A percentile compares a stretch with the other conserved stretches of the same genome.
phyloP scores from a whole-genome alignment of 2,113 vertebrate genomes.

The Isurus oxyrinchus region DNA sequence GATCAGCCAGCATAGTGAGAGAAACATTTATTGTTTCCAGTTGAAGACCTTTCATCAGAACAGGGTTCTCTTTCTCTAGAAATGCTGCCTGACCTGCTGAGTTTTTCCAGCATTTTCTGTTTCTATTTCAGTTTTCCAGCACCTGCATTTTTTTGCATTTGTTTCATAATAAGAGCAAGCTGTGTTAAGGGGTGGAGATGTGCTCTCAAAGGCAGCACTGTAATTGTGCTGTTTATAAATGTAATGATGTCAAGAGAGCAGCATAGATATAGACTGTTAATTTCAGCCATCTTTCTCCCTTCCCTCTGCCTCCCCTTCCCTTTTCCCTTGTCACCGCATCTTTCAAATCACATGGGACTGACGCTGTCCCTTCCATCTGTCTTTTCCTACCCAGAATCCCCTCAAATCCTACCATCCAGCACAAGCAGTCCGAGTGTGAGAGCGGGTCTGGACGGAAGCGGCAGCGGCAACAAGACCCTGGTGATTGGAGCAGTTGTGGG shows the following conservation, averaged over 20 bases:
- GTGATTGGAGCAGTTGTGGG: constrained; percentile 84
- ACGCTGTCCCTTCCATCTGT: constrained; percentile 89
- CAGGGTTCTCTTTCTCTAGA: background rate
- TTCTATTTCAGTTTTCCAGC: background rate
- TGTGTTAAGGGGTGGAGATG: background rate
- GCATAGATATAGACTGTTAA: constrained; percentile 7
- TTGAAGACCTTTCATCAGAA: background rate
- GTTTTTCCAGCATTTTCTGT: background rate
- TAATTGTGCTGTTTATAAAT: background rate
- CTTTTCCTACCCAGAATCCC: constrained; percentile 98
- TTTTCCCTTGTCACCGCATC: constrained; percentile 54
- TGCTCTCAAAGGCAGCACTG: background rate
- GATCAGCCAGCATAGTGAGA: background rate
- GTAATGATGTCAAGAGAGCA: constrained; percentile 10
- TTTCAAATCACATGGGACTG: constrained; percentile 70
- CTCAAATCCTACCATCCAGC: constrained; percentile 66
- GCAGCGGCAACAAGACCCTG: constrained; percentile 60
- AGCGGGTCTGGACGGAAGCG: too few species aligned
- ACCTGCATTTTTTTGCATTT: background rate
- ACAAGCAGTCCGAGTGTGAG: constrained; percentile 46
- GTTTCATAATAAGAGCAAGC: background rate
- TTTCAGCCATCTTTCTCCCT: background rate
- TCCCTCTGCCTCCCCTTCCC: constrained; percentile 51
- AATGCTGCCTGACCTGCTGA: background rate
- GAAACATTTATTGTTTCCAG: background rate